Percentiles rank a stretch among this genome's conserved stretches.
Conservation (phyloP, 2,113 vertebrate species). For the Amblyornis subalaris region DNA sequence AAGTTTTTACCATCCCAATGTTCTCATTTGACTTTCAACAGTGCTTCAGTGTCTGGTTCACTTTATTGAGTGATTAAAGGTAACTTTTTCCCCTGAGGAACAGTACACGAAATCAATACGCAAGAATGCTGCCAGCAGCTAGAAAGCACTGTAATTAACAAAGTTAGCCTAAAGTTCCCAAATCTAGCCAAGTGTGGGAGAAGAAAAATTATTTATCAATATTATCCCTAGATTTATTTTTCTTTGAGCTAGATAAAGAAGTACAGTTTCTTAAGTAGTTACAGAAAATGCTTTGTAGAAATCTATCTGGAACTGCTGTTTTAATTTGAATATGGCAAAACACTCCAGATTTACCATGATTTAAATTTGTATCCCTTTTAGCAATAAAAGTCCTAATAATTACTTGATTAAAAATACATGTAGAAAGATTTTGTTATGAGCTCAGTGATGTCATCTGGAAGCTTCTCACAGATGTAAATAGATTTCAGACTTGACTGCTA, state of each 20-base stretch:
- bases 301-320: background rate
- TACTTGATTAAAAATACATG: background rate
- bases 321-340: background rate
- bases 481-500: background rate
- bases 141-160: constrained; percentile 9
- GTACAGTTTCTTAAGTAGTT: background rate
- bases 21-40: constrained; percentile 9
- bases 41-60: background rate
- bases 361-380: background rate
- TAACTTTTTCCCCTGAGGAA: background rate
- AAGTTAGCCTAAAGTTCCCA: background rate
- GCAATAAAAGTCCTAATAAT: background rate
- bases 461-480: background rate
- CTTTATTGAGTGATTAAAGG: constrained; percentile 9
- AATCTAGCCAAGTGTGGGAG: background rate
- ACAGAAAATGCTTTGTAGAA: background rate
- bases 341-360: background rate
- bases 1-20: background rate
- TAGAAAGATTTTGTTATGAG: background rate
- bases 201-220: background rate
- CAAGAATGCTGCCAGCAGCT: background rate
- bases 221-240: background rate
- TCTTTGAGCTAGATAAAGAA: background rate
- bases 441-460: background rate
- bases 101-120: background rate